A percentile compares a stretch with the other conserved stretches of the same genome.
Evolutionary conservation across 1,140 invertebrate species (phyloP).

Genomic region (Penaeus vannamei): DNA sequence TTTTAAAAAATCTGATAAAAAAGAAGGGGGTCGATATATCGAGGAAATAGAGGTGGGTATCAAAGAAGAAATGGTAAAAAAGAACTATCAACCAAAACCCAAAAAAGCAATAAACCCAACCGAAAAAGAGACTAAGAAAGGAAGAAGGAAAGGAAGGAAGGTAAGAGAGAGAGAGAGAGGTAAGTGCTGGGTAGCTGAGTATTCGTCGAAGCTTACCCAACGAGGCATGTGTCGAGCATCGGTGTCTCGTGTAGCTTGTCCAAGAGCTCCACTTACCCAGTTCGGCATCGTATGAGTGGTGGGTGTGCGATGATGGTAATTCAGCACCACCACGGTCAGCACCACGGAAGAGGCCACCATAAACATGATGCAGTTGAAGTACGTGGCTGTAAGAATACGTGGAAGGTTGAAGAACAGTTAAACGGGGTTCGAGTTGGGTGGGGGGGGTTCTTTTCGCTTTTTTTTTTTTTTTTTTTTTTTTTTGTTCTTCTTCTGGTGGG

Average conservation of each 20-base stretch:
- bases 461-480: no score
- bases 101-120: no score
- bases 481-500: no score
- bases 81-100: no score
- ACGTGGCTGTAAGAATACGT: slow-evolving; percentile 83
- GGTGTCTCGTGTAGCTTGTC: slow-evolving; percentile 56
- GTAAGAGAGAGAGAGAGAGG: slow-evolving; percentile 11
- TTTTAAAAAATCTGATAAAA: no score
- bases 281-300: slow-evolving; percentile 97
- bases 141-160: slow-evolving; percentile 25
- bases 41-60: no score
- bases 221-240: slow-evolving; percentile 61
- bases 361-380: slow-evolving; percentile 99
- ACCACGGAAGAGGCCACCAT: slow-evolving; percentile 99
- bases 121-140: no score
- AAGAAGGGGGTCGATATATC: no score
- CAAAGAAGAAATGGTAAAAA: no score
- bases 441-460: no score
- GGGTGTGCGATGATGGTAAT: slow-evolving; percentile 97
- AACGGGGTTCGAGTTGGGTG: not conserved
- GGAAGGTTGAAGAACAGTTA: not conserved
- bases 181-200: slow-evolving; percentile 41
- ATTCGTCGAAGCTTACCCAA: slow-evolving; percentile 63
- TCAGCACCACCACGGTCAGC: slow-evolving; percentile 96
- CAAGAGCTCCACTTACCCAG: slow-evolving; percentile 83